Conservation (phyloP, 2,888 invertebrate genomes). For the Tenthredo mesomela region DNA sequence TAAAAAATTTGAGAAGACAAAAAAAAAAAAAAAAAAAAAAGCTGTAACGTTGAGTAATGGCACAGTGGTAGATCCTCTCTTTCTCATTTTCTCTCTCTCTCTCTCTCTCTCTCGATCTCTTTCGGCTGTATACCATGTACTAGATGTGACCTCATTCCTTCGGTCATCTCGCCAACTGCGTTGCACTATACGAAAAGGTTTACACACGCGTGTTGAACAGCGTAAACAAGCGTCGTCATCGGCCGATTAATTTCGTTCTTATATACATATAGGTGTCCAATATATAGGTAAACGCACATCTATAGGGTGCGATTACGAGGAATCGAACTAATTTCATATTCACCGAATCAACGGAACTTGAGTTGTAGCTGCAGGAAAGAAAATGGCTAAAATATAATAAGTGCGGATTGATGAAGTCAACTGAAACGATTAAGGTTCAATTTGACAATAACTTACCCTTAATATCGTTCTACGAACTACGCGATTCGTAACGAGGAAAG, state of each 20-base stretch:
- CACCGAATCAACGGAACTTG: background rate
- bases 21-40: background rate
- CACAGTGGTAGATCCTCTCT: background rate
- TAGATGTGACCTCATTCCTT: conserved; percentile 32
- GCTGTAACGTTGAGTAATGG: background rate
- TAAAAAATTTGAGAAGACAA: background rate
- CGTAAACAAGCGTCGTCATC: conserved; percentile 40
- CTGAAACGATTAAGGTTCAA: background rate
- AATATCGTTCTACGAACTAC: background rate
- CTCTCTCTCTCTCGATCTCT: background rate
- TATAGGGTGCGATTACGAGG: background rate
- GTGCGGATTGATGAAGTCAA: background rate
- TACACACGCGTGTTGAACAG: conserved; percentile 1
- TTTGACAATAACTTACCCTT: background rate
- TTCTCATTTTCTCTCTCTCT: background rate
- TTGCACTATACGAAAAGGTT: conserved; percentile 34
- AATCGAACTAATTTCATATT: background rate
- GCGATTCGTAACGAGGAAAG: background rate
- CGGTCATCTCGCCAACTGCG: conserved; percentile 47
- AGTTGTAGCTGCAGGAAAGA: background rate
- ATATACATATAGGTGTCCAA: background rate
- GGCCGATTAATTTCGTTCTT: conserved; percentile 24
- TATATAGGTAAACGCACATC: background rate
- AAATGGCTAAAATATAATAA: background rate
- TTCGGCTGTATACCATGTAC: background rate